Evolutionary conservation across 2,888 invertebrate species (phyloP), one percentile per base, ranked within the genome.

Genomic region (Octonoba sinensis): DNA sequence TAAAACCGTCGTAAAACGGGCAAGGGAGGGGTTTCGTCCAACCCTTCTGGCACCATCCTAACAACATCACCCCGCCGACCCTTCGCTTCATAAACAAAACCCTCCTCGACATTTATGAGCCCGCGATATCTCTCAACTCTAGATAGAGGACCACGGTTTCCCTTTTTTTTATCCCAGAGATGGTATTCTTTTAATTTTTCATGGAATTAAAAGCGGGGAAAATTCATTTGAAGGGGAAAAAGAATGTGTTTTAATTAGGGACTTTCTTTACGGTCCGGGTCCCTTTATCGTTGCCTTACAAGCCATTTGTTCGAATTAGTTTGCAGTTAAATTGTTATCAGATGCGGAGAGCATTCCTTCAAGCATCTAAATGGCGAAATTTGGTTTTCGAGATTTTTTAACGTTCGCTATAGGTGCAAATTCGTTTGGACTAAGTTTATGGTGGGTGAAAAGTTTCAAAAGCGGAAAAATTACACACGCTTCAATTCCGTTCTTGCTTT

Each of bases 301-400:
- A 79, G 79, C 66, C 72, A 66, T 79, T 79, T 67, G 47, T 36
- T 27, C 64, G 79, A 71, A 79, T 79, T 79, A 79, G 65, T 54
- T 44, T 3, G 72, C 72, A 66, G 79, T 79, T 79, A 79, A 67
- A 65, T 54, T 54, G 66, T 79, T 79, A 79, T 79, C 79, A 72
- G 36, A 59, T 49, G 49, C 27, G 36, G 47, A 44, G 22, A 51
- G 44, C 20, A 46, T 65, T 69, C 65, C 22, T n/a, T 20, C 16
- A 36, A 44, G 64, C 44, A 51, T 57, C 24, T 20, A 22, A 70
- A 59, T 46, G 2, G 27, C 57, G 47, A 57, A 65, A 64, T 47
- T n/a, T 60, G 60, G 59, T 79, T 72, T 79, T 72, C 72, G 59
- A 66, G 64, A 64, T 77, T 69, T 51, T 64, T 60, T 16, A n/a